Evolutionary conservation across 2,113 vertebrate genomes (phyloP).

Genomic region (Coptodon rendalli): DNA sequence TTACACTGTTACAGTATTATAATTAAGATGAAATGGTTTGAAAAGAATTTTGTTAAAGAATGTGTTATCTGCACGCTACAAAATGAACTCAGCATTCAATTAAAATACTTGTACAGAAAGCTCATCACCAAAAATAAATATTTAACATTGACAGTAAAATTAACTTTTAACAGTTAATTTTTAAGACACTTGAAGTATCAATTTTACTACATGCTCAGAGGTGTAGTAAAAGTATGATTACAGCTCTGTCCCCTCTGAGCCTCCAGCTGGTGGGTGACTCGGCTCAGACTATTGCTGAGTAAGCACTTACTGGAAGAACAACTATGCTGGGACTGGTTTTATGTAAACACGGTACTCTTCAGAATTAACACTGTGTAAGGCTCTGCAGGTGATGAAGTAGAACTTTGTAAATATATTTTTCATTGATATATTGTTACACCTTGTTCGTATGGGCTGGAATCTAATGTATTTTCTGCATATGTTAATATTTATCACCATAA

Average conservation of each 20-base stretch:
- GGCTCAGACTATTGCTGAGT: neutral
- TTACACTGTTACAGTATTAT: neutral
- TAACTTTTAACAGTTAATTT: neutral
- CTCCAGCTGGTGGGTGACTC: constrained; percentile 35
- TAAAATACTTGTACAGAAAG: neutral
- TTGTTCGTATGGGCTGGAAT: neutral
- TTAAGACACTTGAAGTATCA: neutral
- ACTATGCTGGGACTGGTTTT: neutral
- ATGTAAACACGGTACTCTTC: neutral
- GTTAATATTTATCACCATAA: neutral
- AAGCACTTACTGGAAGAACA: constrained; percentile 20
- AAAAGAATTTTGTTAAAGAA: neutral
- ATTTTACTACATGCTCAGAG: neutral
- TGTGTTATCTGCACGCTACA: neutral
- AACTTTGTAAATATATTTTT: neutral
- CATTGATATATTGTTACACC: neutral
- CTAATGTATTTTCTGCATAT: neutral
- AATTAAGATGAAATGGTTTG: neutral
- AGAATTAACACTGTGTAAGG: neutral
- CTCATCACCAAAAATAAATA: neutral
- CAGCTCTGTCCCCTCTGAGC: neutral
- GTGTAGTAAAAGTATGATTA: neutral
- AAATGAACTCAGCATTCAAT: neutral
- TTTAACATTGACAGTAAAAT: neutral
- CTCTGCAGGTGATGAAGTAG: neutral